A percentile compares a stretch with the other conserved stretches of the same genome.
Conservation (phyloP, 2,113 vertebrate species). For the Calypte anna region DNA sequence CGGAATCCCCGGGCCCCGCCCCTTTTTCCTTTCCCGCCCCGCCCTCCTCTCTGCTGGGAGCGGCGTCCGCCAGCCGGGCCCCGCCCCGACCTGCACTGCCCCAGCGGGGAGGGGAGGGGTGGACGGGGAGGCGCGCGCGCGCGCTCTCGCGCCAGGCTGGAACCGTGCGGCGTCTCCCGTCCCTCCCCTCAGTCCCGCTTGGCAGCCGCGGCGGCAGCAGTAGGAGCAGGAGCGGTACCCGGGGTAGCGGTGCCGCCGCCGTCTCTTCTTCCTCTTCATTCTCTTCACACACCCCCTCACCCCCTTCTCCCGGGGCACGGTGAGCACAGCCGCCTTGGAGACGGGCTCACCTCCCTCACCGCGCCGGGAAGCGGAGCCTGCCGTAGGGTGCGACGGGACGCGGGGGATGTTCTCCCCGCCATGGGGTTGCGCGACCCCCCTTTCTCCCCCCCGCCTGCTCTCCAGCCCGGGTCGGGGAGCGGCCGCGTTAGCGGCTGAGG, state of each 20-base stretch:
- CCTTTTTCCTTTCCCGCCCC: neutral
- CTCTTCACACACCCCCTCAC: no score
- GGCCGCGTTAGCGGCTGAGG: neutral
- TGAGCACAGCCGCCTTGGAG: slow-evolving; percentile 9
- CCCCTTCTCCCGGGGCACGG: neutral
- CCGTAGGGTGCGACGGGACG: neutral
- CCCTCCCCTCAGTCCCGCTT: neutral
- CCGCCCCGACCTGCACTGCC: neutral
- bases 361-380: neutral
- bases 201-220: neutral
- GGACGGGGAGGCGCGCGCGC: neutral
- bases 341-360: neutral
- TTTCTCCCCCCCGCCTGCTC: neutral
- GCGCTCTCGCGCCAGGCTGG: neutral
- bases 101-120: neutral
- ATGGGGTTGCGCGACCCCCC: neutral
- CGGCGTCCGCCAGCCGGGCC: neutral
- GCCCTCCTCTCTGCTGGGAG: neutral
- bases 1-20: neutral
- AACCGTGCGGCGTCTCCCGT: neutral
- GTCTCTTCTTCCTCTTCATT: neutral
- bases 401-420: neutral
- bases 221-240: neutral
- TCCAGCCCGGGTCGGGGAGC: neutral
- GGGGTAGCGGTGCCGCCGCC: neutral